Conservation (phyloP, 2,113 vertebrate genomes). For the Rhipidura dahli region DNA sequence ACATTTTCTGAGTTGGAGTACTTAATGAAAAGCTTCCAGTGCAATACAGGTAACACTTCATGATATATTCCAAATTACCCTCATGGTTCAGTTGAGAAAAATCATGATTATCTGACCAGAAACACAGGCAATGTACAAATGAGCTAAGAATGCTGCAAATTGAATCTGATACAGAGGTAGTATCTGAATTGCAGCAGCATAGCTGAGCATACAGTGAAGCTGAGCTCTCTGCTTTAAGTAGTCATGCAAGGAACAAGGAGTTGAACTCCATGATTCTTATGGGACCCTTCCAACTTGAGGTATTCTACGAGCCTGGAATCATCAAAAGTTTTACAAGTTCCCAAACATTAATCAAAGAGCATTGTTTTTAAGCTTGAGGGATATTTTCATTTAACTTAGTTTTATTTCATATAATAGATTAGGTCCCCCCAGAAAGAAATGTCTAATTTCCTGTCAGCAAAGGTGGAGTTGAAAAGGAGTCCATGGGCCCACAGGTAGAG, state of each 20-base stretch:
- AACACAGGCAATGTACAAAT: neutral
- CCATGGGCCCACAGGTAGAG: neutral
- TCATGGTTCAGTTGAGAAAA: neutral
- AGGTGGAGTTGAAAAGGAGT: neutral
- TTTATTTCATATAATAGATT: neutral
- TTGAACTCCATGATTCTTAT: neutral
- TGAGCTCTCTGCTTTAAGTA: neutral
- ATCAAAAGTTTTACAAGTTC: neutral
- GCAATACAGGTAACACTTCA: neutral
- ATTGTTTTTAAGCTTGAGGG: neutral
- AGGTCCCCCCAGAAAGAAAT: neutral
- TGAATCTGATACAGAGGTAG: neutral
- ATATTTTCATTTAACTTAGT: neutral
- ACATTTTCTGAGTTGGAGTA: neutral
- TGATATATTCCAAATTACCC: neutral
- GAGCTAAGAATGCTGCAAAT: neutral
- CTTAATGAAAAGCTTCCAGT: neutral
- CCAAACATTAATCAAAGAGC: neutral
- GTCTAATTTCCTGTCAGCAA: neutral
- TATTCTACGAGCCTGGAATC: neutral
- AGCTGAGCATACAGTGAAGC: neutral
- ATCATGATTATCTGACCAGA: neutral
- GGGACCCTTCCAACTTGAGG: neutral
- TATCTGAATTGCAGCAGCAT: neutral
- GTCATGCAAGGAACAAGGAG: neutral